Evolutionary conservation across 2,113 vertebrate species (phyloP).

Genomic region (Dicerorhinus sumatrensis): DNA sequence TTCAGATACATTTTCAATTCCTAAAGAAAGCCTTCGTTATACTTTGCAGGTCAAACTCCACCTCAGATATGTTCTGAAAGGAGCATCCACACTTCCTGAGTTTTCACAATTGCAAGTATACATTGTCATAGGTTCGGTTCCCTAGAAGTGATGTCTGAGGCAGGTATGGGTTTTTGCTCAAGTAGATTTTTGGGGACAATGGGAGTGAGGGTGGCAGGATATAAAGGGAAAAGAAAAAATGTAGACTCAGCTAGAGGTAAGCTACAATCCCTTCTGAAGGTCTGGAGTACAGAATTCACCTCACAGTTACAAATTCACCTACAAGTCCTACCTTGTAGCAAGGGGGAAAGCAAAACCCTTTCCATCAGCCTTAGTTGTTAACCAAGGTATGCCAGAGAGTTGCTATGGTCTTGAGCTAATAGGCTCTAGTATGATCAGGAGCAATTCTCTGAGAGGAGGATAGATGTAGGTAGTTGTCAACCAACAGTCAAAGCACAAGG

Average conservation of each 20-base stretch:
- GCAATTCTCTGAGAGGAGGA: not conserved
- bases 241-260: not conserved
- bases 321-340: not conserved
- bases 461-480: not conserved
- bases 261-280: not conserved
- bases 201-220: not conserved
- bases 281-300: not conserved
- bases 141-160: not conserved
- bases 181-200: not conserved
- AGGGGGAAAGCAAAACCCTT: not conserved
- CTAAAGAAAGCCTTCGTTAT: not conserved
- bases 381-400: not conserved
- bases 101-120: not conserved
- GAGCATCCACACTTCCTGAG: not conserved
- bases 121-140: too few species aligned
- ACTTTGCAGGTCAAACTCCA: not conserved
- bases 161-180: not conserved
- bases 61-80: not conserved
- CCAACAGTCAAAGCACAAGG: not conserved
- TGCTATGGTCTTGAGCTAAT: not conserved
- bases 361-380: not conserved
- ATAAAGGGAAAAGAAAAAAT: not conserved
- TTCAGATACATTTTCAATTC: not conserved
- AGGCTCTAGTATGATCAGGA: not conserved
- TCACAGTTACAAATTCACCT: not conserved